Percentiles rank a stretch among this genome's conserved stretches.
Evolutionary conservation across 2,888 invertebrate genomes (phyloP).

Genomic region (Volucella bombylans): DNA sequence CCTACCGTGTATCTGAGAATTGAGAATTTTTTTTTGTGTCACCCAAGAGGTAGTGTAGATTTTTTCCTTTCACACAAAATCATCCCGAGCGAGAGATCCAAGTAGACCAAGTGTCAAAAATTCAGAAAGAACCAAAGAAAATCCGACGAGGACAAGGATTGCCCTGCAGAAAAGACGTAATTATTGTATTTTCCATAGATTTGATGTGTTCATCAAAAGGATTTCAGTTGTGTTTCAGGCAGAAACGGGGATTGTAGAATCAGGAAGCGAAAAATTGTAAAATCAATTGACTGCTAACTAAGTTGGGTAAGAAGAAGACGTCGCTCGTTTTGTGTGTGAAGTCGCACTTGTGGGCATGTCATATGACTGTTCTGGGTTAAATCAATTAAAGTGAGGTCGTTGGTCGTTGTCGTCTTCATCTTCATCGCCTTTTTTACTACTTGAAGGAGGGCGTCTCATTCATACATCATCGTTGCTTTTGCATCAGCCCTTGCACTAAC

Average conservation of each 20-base stretch:
- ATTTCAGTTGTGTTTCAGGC: not conserved
- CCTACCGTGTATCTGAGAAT: slow-evolving; percentile 8
- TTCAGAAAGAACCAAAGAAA: slow-evolving; percentile 3
- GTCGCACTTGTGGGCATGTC: slow-evolving; percentile 36
- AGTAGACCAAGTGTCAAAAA: slow-evolving; percentile 50
- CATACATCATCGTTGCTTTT: not conserved
- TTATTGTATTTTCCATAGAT: slow-evolving; percentile 6
- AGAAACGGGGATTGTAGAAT: too few species aligned
- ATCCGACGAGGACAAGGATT: not conserved
- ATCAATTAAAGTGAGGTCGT: slow-evolving; percentile 70
- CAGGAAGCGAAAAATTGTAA: not conserved
- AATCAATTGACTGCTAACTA: slow-evolving; percentile 24
- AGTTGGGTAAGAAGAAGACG: slow-evolving; percentile 57
- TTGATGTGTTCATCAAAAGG: slow-evolving; percentile 3
- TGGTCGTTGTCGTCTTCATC: slow-evolving; percentile 36
- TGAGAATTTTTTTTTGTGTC: slow-evolving; percentile 45
- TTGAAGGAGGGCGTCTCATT: too few species aligned
- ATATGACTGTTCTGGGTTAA: slow-evolving; percentile 69
- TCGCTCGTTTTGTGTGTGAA: not conserved
- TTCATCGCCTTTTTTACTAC: not conserved
- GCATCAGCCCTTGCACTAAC: not conserved
- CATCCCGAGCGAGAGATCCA: slow-evolving; percentile 46
- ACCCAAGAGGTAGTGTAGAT: slow-evolving; percentile 35
- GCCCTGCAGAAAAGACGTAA: slow-evolving; percentile 34
- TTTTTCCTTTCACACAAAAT: slow-evolving; percentile 53